Base-by-base conservation (phyloP, 2,113 vertebrate genomes). In the Cyphomyrus plagiostoma region DNA sequence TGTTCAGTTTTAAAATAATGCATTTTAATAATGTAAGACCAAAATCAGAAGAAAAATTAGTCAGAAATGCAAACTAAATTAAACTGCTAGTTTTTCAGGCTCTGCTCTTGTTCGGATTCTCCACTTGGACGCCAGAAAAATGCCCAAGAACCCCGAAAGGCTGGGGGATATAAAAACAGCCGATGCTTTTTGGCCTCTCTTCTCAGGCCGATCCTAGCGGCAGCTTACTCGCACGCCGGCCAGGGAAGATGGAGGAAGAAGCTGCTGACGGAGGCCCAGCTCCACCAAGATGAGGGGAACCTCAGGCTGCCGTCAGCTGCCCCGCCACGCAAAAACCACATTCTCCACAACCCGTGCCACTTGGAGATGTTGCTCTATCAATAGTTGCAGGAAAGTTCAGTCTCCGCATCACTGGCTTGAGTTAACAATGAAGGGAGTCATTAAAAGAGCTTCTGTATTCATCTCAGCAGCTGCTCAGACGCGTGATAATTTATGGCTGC, bases 201-300 rank as follows among this genome's bases (percentile, higher is more conserved):
- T 90, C 89, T 93, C 92, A 92, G 96, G 91, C 95, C 98, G 97
- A 95, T 97, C 95, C 96, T 96, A 93, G 98, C 97, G 96, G 97
- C 96, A 46, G 95, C 96, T 83, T 94, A 95, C 93, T 95, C 98
- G 96, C 89, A 30, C 98, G 92, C 92, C 95, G 92, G 92, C 92
- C 95, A 91, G 94, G 96, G 94, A 98, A 99, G 96, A 96, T 98
- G 96, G 97, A 96, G 95, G 97, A 98, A 95, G 94, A 97, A 96
- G 93, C 96, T 96, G 94, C 95, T 98, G 90, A 91, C 95, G 94
- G 97, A 98, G 97, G 96, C 96, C 97, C 96, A 93, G 95, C 94
- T 92, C 93, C 92, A 93, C 93, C 97, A 88, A 88, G 94, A 94
- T 96, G 96, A 86, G 94, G 93, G 8, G 19, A 66, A 39, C 45